Conservation (phyloP, 2,797 vertebrate genomes). For the Cynopterus sphinx region DNA sequence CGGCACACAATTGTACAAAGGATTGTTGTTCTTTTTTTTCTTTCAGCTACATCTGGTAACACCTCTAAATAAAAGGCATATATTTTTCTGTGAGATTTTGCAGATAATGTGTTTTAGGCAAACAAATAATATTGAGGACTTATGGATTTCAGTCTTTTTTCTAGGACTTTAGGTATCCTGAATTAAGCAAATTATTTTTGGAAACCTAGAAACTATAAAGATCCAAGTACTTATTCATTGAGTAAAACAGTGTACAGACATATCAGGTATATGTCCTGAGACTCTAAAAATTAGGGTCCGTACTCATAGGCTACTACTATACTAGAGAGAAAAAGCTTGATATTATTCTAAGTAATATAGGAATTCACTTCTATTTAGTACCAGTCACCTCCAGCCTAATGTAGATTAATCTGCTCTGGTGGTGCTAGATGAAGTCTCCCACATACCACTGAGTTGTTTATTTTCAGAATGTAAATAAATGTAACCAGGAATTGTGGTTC, state of each 20-base stretch:
- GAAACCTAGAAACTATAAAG: background rate
- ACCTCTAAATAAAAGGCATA: background rate
- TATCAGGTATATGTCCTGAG: background rate
- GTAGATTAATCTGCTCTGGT: background rate
- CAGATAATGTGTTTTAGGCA: background rate
- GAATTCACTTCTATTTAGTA: background rate
- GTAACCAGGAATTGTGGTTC: background rate
- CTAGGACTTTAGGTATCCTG: background rate
- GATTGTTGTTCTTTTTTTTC: background rate
- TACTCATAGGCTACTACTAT: no score
- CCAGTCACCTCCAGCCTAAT: background rate
- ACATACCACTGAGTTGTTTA: background rate
- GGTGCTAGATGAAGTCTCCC: background rate
- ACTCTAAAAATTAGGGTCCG: background rate
- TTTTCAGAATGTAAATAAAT: constrained; percentile 9
- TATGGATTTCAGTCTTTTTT: background rate
- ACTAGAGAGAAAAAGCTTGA: background rate
- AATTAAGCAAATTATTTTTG: constrained; percentile 17
- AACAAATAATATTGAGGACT: background rate
- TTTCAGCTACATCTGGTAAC: background rate
- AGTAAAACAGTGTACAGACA: background rate
- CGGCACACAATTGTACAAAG: background rate
- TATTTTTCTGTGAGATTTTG: constrained; percentile 21
- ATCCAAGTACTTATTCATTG: background rate
- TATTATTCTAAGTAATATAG: background rate